phyloP scores from a whole-genome alignment of 2,888 invertebrate genomes.

The Clivina fossor region DNA sequence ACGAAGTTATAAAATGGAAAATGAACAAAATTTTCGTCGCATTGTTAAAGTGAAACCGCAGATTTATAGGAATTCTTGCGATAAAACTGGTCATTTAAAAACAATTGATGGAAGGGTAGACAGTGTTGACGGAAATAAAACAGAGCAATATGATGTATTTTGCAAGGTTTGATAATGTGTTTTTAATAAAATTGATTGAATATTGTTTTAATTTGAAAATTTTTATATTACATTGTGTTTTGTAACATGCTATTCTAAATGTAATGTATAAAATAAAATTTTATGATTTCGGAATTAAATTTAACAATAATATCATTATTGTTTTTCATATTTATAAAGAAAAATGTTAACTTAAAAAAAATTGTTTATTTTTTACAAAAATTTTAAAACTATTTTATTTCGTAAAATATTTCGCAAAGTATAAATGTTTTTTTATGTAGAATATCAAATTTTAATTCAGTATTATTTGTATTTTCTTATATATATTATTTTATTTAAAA shows the following conservation, averaged over 20 bases:
- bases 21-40: conserved; percentile 45
- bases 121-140: conserved; percentile 39
- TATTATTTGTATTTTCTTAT: no score
- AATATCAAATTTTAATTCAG: no score
- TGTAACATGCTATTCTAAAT: no score
- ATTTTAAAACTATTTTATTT: conserved; percentile 21
- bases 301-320: not conserved
- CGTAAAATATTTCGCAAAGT: no score
- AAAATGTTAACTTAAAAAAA: not conserved
- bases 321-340: not conserved
- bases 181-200: not conserved
- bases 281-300: no score
- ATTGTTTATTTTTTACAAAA: conserved; percentile 28
- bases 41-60: conserved; percentile 48
- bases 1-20: no score
- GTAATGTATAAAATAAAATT: no score
- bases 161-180: conserved; percentile 48
- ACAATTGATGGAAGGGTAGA: conserved; percentile 5
- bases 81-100: conserved; percentile 4
- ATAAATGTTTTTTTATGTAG: no score
- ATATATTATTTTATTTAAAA: no score
- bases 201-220: no score
- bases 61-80: conserved; percentile 29
- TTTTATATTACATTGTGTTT: no score
- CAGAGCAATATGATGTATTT: conserved; percentile 47